Evolutionary conservation across 2,797 vertebrate species (phyloP), one percentile per base, ranked within the genome.

Genomic region (Odontamblyopus lacepedii): DNA sequence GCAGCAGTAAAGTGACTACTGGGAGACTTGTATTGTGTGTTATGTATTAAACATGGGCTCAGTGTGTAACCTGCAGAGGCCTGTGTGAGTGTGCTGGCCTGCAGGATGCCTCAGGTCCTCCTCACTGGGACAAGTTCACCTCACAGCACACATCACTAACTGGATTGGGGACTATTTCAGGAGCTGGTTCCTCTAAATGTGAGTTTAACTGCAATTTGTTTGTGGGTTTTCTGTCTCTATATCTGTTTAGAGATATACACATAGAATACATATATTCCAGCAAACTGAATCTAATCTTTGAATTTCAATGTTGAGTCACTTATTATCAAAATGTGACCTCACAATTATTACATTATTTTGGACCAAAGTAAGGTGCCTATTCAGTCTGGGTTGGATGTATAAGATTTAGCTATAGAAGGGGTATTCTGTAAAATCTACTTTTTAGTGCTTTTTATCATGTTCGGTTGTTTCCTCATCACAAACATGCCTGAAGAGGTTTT

Each of bases 1-100:
- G 65, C 69, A 77, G 77, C 82, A 75, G 74, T 72, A 78, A 81
- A 87, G 79, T 72, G 70, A 89, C 85, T 87, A 81, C 79, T 76
- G 61, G 57, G 87, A 87, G 87, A 89, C 80, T 89, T 85, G 85
- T 79, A 69, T 77, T 75, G 80, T 77, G 79, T 88, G 85, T 84
- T 78, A 89, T 91, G 85, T 89, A 89, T 90, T 89, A 92, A 91
- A 83, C 86, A 90, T 93, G 83, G 75, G 67, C 63, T 71, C 61
- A 77, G 75, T 80, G 53, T 83, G 83, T 87, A 92, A 89, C 89
- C 87, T 89, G 85, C 87, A 80, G 75, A 68, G 65, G 72, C 82
- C 75, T 83, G 78, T 75, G 80, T 75, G 70, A 77, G 78, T 87
- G 69, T 63, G 76, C 83, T 78, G 82, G 81, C 79, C 82, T 68